Percentiles rank a stretch among this genome's conserved stretches.
These are phyloP conservation scores for Coilia nasus DNA, from an alignment of 2,797 vertebrate genomes.

Conservation along the genomic window DNA sequence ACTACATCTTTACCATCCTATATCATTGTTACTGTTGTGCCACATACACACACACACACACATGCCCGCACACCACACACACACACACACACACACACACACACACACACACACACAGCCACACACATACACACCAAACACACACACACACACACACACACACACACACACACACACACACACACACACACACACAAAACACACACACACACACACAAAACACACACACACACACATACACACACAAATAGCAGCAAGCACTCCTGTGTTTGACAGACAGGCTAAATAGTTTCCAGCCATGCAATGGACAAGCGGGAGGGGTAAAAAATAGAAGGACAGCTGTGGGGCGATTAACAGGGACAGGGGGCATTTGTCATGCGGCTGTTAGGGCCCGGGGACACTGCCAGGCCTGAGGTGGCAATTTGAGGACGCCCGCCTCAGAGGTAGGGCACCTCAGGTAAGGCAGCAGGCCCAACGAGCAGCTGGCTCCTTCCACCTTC, in stretches of 20 bases:
- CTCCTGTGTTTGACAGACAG: conserved; percentile 17
- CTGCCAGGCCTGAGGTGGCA: conserved; percentile 18
- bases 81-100: background rate
- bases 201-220: background rate
- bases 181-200: background rate
- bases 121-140: background rate
- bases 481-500: background rate
- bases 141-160: background rate
- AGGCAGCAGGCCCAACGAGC: background rate
- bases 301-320: background rate
- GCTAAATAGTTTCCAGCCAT: conserved; percentile 21
- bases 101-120: background rate
- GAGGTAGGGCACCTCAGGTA: conserved; percentile 24
- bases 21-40: too few species aligned
- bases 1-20: too few species aligned
- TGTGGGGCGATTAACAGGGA: background rate
- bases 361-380: background rate
- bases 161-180: background rate
- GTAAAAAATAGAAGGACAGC: conserved; percentile 3
- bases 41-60: background rate
- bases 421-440: background rate
- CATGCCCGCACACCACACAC: background rate
- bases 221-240: background rate
- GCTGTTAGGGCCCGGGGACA: background rate
- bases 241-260: conserved; percentile 12